These are phyloP conservation scores for Microchrysa polita DNA, from an alignment of 2,888 invertebrate genomes.

Conservation along the genomic window DNA sequence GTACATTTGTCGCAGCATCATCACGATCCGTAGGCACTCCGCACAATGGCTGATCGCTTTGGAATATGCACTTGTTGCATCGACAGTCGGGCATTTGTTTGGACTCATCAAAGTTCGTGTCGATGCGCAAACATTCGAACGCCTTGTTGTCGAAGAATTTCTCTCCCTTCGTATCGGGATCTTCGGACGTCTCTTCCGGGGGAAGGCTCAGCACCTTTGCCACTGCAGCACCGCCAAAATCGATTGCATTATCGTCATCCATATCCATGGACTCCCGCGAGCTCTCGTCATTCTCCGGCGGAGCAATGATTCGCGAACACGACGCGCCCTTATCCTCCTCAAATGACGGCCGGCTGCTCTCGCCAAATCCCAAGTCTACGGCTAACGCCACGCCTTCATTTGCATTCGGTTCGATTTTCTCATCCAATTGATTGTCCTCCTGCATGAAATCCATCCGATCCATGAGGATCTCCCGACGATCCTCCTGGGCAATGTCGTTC, in stretches of 20 bases:
- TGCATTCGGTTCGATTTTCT: constrained; percentile 33
- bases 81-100: constrained; percentile 34
- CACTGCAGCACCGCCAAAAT: constrained; percentile 45
- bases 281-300: constrained; percentile 51
- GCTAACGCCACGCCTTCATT: constrained; percentile 21
- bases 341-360: constrained; percentile 43
- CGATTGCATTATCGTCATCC: constrained; percentile 48
- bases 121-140: constrained; percentile 22
- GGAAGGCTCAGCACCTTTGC: constrained; percentile 33
- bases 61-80: constrained; percentile 45
- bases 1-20: not conserved
- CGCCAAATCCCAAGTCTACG: constrained; percentile 38
- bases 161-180: constrained; percentile 9
- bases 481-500: constrained; percentile 31
- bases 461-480: constrained; percentile 46
- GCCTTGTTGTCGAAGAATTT: constrained; percentile 36
- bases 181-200: constrained; percentile 30
- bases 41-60: constrained; percentile 1
- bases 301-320: constrained; percentile 28
- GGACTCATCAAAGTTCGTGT: constrained; percentile 10
- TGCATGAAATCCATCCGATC: constrained; percentile 48
- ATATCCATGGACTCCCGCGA: constrained; percentile 52
- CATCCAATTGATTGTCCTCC: constrained; percentile 42
- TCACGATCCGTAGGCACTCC: not conserved
- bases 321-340: constrained; percentile 43